Conservation (phyloP, 2,888 invertebrate species). For the Leptinotarsa juncta region DNA sequence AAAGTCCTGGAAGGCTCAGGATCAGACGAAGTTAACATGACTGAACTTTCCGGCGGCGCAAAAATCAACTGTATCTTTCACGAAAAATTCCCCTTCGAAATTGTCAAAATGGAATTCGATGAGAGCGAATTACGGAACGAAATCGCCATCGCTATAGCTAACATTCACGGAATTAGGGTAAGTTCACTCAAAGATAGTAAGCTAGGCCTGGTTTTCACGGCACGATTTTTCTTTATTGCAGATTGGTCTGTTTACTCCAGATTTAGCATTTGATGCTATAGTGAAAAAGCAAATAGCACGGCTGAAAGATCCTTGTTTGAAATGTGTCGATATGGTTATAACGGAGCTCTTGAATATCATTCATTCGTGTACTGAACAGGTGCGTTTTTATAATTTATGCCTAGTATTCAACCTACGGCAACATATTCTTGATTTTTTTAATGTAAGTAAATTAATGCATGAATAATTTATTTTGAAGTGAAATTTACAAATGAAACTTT, state of each 20-base stretch:
- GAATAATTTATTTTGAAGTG: too few species aligned
- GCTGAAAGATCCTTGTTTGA: slow-evolving; percentile 97
- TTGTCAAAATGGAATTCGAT: slow-evolving; percentile 99
- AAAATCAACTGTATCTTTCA: slow-evolving; percentile 99
- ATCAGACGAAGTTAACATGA: slow-evolving; percentile 95
- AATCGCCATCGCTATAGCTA: slow-evolving; percentile 98
- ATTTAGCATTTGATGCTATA: slow-evolving; percentile 99
- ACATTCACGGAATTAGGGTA: slow-evolving; percentile 94
- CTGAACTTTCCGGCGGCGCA: slow-evolving; percentile 97
- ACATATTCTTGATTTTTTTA: too few species aligned
- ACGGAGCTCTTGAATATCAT: slow-evolving; percentile 96
- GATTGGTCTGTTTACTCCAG: slow-evolving; percentile 98
- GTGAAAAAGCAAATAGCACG: slow-evolving; percentile 98
- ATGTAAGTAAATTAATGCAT: too few species aligned
- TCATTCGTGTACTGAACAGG: slow-evolving; percentile 94
- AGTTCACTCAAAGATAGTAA: slow-evolving; percentile 51
- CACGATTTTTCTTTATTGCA: slow-evolving; percentile 63
- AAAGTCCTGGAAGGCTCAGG: slow-evolving; percentile 98
- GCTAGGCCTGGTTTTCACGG: too few species aligned
- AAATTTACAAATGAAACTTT: too few species aligned
- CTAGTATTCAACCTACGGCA: too few species aligned
- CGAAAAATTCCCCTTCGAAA: slow-evolving; percentile 98
- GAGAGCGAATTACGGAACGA: slow-evolving; percentile 97
- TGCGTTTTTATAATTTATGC: slow-evolving; percentile 63
- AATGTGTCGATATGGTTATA: slow-evolving; percentile 98